phyloP scores from a whole-genome alignment of 2,888 invertebrate species.

The Resseliella maxima region DNA sequence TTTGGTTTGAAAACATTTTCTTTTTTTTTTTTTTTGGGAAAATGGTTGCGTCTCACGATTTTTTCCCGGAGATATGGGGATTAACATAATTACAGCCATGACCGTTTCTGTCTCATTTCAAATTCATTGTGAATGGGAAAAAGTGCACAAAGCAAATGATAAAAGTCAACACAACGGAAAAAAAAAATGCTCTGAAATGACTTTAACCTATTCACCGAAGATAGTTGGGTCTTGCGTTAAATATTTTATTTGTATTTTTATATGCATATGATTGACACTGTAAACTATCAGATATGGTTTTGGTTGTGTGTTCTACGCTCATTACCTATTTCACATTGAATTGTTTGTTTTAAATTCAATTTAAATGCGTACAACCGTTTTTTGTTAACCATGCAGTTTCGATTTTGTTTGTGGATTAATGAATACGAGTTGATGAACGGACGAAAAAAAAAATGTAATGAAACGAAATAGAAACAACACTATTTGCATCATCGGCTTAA shows the following conservation, averaged over 20 bases:
- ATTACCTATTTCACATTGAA: constrained; percentile 49
- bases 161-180: constrained; percentile 4
- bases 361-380: neutral
- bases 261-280: constrained; percentile 48
- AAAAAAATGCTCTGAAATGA: neutral
- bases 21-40: neutral
- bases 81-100: constrained; percentile 42
- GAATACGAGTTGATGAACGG: neutral
- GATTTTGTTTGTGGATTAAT: neutral
- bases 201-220: neutral
- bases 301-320: constrained; percentile 31
- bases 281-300: neutral
- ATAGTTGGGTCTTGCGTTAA: neutral
- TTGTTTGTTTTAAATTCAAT: constrained; percentile 42
- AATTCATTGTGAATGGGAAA: neutral
- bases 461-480: too few species aligned
- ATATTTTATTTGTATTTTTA: neutral
- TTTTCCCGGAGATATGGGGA: constrained; percentile 54
- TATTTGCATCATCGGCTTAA: constrained; percentile 7
- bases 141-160: constrained; percentile 42
- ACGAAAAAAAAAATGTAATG: neutral
- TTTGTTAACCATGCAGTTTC: neutral
- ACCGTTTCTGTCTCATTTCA: neutral
- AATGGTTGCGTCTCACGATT: constrained; percentile 32
- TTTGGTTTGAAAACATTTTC: neutral